Evolutionary conservation across 2,888 invertebrate genomes (phyloP), one percentile per base, ranked within the genome.

Genomic region (Caenorhabditis sp.): DNA sequence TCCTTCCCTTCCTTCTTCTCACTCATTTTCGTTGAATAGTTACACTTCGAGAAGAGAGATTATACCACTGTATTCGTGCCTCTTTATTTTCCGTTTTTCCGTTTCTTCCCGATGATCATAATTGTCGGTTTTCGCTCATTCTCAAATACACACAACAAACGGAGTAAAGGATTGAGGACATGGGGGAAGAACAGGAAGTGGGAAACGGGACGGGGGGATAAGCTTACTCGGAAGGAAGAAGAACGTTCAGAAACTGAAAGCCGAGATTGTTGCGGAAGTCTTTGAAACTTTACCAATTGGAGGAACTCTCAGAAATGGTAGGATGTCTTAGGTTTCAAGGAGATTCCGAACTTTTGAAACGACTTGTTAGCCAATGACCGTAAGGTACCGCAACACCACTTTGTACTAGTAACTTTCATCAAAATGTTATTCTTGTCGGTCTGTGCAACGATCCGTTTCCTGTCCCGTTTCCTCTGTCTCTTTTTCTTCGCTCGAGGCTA

Each of bases 361-460:
- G 7, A 26, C 14, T 26, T 14, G 26, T 14, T 26, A 26, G 14
- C 54, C 10, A 54, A 16, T 38, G 38, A 59, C 31, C 22, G 59
- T 31, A 59, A 59, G 63, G 19, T 47, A 75, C 75, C 35, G 70
- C 69, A 77, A 77, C 70, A 77, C 19, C 44, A 44, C 44, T 44
- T 58, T 75, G 41, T 44, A 68, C 56, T 58, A 31, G 54, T 75
- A 66, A 58, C 66, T 41, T 58, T 28, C 41, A 28, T 58, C 58
- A 54, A 63, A 63, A 68, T 68, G 68, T 68, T 68, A 68, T 68
- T 68, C 68, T 63, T 63, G 66, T 51, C 51, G 54, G 56, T 58
- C 7, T 79, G 80, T 80, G 80, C 80, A 80, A 69, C 63, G 80
- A 80, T 80, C 74, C 80, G 68, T 80, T 74, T 63, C 80, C 74